phyloP scores from a whole-genome alignment of 2,113 vertebrate species.

The Hypanus sabinus region DNA sequence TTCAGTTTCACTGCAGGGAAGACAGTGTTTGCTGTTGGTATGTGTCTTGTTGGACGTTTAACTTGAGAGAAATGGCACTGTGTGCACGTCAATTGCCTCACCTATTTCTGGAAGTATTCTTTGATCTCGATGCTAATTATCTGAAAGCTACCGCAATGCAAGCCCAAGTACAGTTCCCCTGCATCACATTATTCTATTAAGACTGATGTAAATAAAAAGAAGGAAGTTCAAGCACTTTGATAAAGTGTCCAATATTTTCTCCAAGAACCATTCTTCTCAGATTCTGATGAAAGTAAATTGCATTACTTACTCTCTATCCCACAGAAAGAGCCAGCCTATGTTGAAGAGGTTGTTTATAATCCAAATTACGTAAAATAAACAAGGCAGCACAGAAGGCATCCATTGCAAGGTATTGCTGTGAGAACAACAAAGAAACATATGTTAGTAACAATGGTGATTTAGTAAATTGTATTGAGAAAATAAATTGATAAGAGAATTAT shows the following conservation, averaged over 20 bases:
- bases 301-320: slow-evolving; percentile 59
- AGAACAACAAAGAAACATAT: slow-evolving; percentile 41
- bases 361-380: slow-evolving; percentile 57
- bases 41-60: neutral
- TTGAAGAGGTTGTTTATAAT: slow-evolving; percentile 57
- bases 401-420: slow-evolving; percentile 50
- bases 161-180: neutral
- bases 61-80: neutral
- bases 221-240: neutral
- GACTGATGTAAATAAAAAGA: neutral
- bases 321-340: slow-evolving; percentile 59
- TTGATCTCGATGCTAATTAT: neutral
- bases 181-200: neutral
- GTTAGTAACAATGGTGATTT: neutral
- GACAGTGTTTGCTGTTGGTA: neutral
- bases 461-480: neutral
- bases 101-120: neutral
- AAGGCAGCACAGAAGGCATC: slow-evolving; percentile 56
- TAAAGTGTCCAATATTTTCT: neutral
- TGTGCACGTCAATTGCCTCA: too few relatives aligned
- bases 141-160: neutral
- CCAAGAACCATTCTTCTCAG: neutral
- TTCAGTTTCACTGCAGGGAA: neutral
- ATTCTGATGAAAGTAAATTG: neutral
- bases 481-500: too few relatives aligned